Evolutionary conservation across 2,888 invertebrate species (phyloP).

Genomic region (Notocelia uddmanniana): DNA sequence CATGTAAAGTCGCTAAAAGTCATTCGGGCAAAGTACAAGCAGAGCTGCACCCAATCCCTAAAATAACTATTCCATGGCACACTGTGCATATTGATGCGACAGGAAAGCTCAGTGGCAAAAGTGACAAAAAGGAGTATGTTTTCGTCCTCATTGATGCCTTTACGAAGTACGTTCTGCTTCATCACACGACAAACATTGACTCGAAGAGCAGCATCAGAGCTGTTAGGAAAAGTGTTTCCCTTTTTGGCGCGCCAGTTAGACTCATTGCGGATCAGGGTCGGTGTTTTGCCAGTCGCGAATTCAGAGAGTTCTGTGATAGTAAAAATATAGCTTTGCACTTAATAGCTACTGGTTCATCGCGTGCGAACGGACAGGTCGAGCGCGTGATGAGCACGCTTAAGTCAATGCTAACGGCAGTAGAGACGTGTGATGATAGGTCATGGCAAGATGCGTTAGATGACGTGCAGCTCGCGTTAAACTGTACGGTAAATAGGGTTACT

Average conservation of each 20-base stretch:
- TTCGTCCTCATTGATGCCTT: slow-evolving; percentile 55
- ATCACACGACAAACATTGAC: no score
- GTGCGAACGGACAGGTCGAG: no score
- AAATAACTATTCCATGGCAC: slow-evolving; percentile 11
- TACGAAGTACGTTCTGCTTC: slow-evolving; percentile 52
- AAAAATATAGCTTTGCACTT: no score
- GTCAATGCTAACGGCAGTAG: background rate
- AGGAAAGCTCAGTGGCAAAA: slow-evolving; percentile 48
- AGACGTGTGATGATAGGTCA: background rate
- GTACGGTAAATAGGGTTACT: background rate
- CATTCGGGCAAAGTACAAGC: slow-evolving; percentile 4
- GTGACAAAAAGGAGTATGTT: slow-evolving; percentile 47
- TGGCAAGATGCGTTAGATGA: slow-evolving; percentile 14
- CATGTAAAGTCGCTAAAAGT: slow-evolving; percentile 6
- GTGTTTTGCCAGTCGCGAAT: no score
- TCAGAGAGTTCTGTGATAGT: no score
- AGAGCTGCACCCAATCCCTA: slow-evolving; percentile 4
- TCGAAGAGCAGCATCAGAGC: no score
- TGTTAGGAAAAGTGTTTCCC: no score
- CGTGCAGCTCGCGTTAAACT: background rate
- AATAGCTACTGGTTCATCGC: no score
- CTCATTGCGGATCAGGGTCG: no score
- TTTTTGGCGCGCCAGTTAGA: no score
- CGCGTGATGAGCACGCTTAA: no score
- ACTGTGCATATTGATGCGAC: slow-evolving; percentile 22